A percentile compares a stretch with the other conserved stretches of the same genome.
phyloP scores from a whole-genome alignment of 30 jellyfish, hydroid and myxozoan genomes.

The Pseudorhiza aurosa region DNA sequence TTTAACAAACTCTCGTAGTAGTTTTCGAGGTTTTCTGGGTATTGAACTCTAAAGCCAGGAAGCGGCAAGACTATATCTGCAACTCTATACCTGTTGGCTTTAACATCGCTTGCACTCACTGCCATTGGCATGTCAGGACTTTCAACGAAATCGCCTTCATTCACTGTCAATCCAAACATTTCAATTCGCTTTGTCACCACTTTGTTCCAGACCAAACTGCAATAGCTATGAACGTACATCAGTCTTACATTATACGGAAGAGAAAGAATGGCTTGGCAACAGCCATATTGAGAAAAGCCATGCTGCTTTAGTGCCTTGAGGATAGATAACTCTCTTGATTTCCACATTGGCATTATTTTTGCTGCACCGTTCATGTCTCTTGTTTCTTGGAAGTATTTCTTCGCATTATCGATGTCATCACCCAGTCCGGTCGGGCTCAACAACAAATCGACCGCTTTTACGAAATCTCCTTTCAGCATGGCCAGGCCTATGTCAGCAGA shows the following conservation, averaged over 20 bases:
- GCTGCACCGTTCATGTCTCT: constrained; percentile 45
- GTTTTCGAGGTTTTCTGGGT: constrained; percentile 30
- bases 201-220: constrained; percentile 84
- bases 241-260: constrained; percentile 62
- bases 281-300: constrained; percentile 71
- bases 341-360: constrained; percentile 69
- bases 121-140: background rate
- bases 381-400: constrained; percentile 42
- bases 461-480: constrained; percentile 52
- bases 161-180: constrained; percentile 23
- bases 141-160: constrained; percentile 63
- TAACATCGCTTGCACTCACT: constrained; percentile 9
- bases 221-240: constrained; percentile 82
- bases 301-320: constrained; percentile 69
- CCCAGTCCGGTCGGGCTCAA: constrained; percentile 55
- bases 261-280: constrained; percentile 55
- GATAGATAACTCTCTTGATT: constrained; percentile 59
- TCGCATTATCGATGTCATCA: constrained; percentile 50
- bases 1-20: constrained; percentile 7
- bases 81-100: background rate
- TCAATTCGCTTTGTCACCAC: constrained; percentile 38
- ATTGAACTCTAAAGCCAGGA: constrained; percentile 60
- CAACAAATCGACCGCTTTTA: constrained; percentile 59
- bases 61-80: constrained; percentile 70
- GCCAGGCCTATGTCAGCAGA: constrained; percentile 69